Percentiles rank a stretch among this genome's conserved stretches.
These are phyloP conservation scores for Nebria brevicollis DNA, from an alignment of 2,888 invertebrate genomes.

Conservation along the genomic window DNA sequence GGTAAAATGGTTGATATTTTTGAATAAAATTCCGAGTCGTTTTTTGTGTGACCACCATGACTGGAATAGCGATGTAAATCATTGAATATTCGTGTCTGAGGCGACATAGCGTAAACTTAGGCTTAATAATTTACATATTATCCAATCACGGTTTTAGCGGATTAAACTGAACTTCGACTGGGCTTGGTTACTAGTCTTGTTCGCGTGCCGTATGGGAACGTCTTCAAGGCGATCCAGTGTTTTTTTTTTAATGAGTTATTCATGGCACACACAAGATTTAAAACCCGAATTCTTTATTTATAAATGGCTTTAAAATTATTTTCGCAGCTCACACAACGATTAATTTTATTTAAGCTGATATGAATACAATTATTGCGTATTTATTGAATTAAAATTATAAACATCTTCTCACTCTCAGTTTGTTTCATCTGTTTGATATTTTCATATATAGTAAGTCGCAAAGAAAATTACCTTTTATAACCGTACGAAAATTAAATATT, in stretches of 20 bases:
- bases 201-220: constrained; percentile 6
- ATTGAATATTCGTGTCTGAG: constrained; percentile 2
- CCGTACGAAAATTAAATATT: no score
- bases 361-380: constrained; percentile 46
- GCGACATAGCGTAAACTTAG: constrained; percentile 20
- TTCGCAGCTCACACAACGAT: constrained; percentile 16
- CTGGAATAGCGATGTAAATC: not conserved
- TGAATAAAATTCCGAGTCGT: not conserved
- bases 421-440: not conserved
- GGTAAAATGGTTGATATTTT: no score
- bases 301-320: constrained; percentile 46
- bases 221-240: constrained; percentile 10
- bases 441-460: not conserved
- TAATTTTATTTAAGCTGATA: constrained; percentile 34
- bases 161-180: constrained; percentile 32
- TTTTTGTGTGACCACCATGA: not conserved
- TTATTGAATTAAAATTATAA: constrained; percentile 46
- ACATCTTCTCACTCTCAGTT: constrained; percentile 8
- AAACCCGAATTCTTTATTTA: constrained; percentile 38
- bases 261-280: constrained; percentile 42
- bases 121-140: constrained; percentile 42
- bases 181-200: not conserved
- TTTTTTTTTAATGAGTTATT: constrained; percentile 40
- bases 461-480: not conserved
- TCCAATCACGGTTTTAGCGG: constrained; percentile 41